Base-by-base conservation (phyloP, 1,140 invertebrate genomes). In the Drosophila nebulosa region DNA sequence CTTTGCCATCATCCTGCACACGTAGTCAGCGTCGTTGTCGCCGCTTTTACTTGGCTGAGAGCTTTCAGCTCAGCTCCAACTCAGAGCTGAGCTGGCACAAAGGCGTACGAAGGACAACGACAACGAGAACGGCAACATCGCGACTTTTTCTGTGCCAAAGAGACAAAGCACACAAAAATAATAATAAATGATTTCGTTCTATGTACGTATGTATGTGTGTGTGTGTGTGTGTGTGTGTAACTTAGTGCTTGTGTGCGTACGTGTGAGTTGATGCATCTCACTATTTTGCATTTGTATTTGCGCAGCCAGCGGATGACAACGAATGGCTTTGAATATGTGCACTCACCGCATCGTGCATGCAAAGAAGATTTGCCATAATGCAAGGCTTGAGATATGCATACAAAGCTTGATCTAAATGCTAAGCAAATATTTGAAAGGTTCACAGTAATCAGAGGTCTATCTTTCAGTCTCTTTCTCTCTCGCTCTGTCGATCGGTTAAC, bases 161-260 rank as follows among this genome's bases (percentile, higher is more conserved):
- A 88, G 78, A 86, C 83, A 86, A 86, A 88, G 83, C 78, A 88
- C 79, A 88, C 83, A 86, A 88, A 86, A 86, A 85, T 85, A 85
- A 85, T 85, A 85, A 85, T 85, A 85, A 85, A 85, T 85, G 83
- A 85, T 85, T 85, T 78, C 81, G 75, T 77, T 77, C 64, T 77
- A 42, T 77, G 64, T 42, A 55, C 64, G 59, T 77, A 42, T 77
- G 64, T 42, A 55, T 66, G 59, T 62, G 59, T 65, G 58, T 73
- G 42, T 62, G 74, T 76, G 58, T 63, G 60, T 30, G 30, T 63
- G 30, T 30, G 1, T 46, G 61, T 59, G 21, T 60, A 30, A 30
- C 27, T 9, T 30, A 9, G 30, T 65, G n/a, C n/a, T n/a, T n/a
- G 55, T 65, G 55, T 67, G 14, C n/a, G 55, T 65, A 50, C 64